phyloP scores from a whole-genome alignment of 2,113 vertebrate genomes.

The Sardina pilchardus region DNA sequence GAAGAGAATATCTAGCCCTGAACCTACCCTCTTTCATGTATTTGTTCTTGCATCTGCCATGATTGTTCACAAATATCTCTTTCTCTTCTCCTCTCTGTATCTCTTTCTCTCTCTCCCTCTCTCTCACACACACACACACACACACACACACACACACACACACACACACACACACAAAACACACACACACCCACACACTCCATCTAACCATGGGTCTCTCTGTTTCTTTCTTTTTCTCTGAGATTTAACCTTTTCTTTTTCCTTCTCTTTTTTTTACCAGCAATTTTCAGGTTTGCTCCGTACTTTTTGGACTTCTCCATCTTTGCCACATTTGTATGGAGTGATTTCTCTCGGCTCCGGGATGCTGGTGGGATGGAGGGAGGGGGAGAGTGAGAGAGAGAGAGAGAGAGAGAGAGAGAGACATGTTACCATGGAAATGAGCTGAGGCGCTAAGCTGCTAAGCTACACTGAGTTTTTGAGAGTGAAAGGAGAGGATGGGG shows the following conservation, averaged over 20 bases:
- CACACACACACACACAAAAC: no score
- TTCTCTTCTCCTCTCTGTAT: not conserved
- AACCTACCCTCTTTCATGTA: constrained; percentile 30
- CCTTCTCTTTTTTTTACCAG: no score
- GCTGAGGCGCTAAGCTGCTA: constrained; percentile 23
- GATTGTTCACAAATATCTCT: not conserved
- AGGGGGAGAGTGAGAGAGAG: no score
- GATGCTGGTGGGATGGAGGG: not conserved
- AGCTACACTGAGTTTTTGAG: constrained; percentile 22
- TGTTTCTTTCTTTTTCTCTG: no score
- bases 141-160: not conserved
- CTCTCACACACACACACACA: not conserved
- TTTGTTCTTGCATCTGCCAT: constrained; percentile 10
- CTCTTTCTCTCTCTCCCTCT: no score
- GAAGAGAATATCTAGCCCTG: constrained; percentile 20
- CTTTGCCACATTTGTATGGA: no score
- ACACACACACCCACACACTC: no score
- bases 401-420: not conserved
- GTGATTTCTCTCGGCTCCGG: not conserved
- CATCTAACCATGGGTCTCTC: no score
- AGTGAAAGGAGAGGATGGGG: not conserved
- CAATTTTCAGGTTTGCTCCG: no score
- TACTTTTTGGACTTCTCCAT: no score
- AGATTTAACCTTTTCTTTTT: no score
- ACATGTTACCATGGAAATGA: constrained; percentile 8